Base-by-base conservation (phyloP, 2,888 invertebrate genomes). In the Eristalis arbustorum region DNA sequence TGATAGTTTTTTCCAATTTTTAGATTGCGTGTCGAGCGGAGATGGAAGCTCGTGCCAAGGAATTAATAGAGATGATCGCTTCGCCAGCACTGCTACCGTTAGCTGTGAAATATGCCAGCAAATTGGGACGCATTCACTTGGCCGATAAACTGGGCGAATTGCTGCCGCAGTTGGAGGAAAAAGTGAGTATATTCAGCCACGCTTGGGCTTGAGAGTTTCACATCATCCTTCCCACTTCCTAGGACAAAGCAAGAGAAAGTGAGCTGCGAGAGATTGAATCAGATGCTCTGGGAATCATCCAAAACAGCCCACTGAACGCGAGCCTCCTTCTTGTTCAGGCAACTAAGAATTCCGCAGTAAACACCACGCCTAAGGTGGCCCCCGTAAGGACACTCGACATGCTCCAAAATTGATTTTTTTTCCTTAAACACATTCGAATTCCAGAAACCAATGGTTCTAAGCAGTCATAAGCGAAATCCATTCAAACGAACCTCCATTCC, bases 41-140 rank as follows among this genome's bases (percentile, higher is more conserved):
- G 91, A 94, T 96, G 88, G 98, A 98, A 91, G 96, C 95, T 89
- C 94, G 98, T 57, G 98, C 98, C 0, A 93, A 97, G 66, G 98
- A 98, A 92, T 93, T 98, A 22, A 96, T 98, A 92, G 96, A 97
- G 90, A 94, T 98, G 89, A 94, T 98, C 90, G 95, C 95, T 25
- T 96, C 96, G 90, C 95, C 96, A 1, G 95, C 96, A 62, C 93
- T 98, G 0, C 92, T 98, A 49, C 96, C 96, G 87, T 93, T 98
- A 49, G 98, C 98, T 0, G 96, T 97, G n/a, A 97, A 97, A 91
- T 98, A 98, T 93, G 97, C 98, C 0, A 95, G 95, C 0, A 95
- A 96, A 88, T 93, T 96, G 13, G 96, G 97, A 28, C 95, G 96
- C 89, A 95, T 95, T 89, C 95, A 96, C 90, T 93, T 98, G 62